Evolutionary conservation across 2,113 vertebrate genomes (phyloP).

Genomic region (Zingel zingel): DNA sequence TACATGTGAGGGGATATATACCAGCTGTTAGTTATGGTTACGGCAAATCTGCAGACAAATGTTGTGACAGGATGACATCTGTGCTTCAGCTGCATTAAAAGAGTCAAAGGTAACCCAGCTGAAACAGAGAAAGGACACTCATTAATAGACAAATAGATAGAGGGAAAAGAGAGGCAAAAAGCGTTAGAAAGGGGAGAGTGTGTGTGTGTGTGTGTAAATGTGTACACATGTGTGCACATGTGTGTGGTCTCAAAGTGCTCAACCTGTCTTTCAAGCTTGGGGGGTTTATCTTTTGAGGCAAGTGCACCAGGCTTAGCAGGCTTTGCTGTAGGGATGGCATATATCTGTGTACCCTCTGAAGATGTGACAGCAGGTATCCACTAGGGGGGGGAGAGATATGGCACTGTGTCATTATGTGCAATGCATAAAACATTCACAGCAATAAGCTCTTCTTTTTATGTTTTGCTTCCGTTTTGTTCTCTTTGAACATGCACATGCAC

Average conservation of each 20-base stretch:
- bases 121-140: background rate
- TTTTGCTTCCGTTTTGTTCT: constrained; percentile 56
- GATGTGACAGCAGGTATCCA: constrained; percentile 77
- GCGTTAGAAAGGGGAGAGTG: background rate
- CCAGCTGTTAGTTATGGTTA: constrained; percentile 23
- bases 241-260: constrained; percentile 63
- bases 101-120: constrained; percentile 33
- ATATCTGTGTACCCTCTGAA: constrained; percentile 62
- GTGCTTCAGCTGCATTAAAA: constrained; percentile 2
- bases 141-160: background rate
- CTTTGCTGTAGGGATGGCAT: constrained; percentile 60
- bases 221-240: background rate
- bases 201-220: background rate
- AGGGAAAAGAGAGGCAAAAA: background rate
- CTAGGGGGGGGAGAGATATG: constrained; percentile 65
- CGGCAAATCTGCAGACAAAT: background rate
- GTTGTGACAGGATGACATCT: constrained; percentile 18
- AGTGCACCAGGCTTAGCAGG: constrained; percentile 70
- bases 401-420: constrained; percentile 68
- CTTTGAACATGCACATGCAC: constrained; percentile 19
- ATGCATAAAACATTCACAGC: constrained; percentile 64
- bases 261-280: constrained; percentile 77
- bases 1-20: constrained; percentile 12
- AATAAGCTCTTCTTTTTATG: constrained; percentile 61
- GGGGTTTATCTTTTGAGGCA: constrained; percentile 72